Conservation (phyloP, 2,888 invertebrate genomes). For the Agrotis ipsilon region DNA sequence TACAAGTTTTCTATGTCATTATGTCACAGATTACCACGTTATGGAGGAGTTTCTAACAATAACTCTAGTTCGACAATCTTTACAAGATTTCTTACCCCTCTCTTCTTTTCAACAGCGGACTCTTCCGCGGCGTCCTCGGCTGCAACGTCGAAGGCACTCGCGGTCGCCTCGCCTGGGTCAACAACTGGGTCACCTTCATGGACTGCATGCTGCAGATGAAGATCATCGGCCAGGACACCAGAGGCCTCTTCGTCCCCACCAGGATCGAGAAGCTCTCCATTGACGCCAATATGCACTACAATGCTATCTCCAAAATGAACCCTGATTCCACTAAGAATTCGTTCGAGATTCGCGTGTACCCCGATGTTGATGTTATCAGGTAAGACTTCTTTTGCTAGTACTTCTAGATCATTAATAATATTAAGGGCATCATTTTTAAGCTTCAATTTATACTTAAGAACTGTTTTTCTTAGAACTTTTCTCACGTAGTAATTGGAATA, state of each 20-base stretch:
- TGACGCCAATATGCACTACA: conserved; percentile 92
- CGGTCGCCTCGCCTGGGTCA: conserved; percentile 93
- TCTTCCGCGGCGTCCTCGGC: conserved; percentile 91
- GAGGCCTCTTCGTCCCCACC: conserved; percentile 94
- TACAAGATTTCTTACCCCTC: not conserved
- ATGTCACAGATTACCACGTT: too few species aligned
- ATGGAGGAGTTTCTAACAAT: too few species aligned
- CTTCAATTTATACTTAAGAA: not conserved
- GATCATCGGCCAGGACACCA: conserved; percentile 93
- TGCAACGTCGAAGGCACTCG: conserved; percentile 89
- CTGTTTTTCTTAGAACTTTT: too few species aligned
- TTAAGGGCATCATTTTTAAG: too few species aligned
- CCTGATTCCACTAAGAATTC: conserved; percentile 84
- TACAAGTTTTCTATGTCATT: too few species aligned
- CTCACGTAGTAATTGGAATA: too few species aligned
- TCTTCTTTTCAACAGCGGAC: conserved; percentile 78
- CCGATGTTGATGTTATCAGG: conserved; percentile 89
- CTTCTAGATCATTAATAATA: not conserved
- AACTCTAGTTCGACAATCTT: too few species aligned
- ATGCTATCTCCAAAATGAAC: conserved; percentile 86
- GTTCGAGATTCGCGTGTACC: conserved; percentile 86
- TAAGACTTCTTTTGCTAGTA: conserved; percentile 57
- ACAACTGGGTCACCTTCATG: conserved; percentile 97
- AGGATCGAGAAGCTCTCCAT: conserved; percentile 93
- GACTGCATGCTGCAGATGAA: conserved; percentile 97